A percentile compares a stretch with the other conserved stretches of the same genome.
Evolutionary conservation across 2,113 vertebrate species (phyloP).

Genomic region (Tragelaphus strepsiceros): DNA sequence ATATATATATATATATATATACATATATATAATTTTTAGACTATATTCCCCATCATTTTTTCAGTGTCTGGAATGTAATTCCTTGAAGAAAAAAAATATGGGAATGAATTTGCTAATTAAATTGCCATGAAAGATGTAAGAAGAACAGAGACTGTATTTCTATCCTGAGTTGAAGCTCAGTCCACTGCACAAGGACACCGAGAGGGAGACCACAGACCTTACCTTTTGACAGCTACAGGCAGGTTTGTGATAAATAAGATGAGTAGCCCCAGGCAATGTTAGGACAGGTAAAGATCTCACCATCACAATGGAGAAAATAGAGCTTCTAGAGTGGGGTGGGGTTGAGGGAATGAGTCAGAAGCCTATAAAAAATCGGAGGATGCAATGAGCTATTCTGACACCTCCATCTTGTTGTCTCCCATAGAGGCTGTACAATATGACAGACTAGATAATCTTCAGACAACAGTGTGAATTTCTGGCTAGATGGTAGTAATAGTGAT

Average conservation of each 20-base stretch:
- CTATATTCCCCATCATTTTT: background rate
- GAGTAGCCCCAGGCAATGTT: background rate
- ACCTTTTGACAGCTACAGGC: background rate
- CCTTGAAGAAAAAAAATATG: background rate
- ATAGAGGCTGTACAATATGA: background rate
- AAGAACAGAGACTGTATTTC: background rate
- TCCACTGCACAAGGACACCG: rapidly evolving
- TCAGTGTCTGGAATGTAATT: background rate
- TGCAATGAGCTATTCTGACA: background rate
- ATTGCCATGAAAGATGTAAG: background rate
- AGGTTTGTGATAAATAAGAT: background rate
- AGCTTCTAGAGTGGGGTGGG: background rate
- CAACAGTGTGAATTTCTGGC: background rate
- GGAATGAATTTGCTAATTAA: background rate
- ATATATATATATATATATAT: background rate
- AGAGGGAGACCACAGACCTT: background rate
- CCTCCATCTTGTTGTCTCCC: background rate
- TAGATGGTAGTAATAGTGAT: background rate
- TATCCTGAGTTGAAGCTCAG: background rate
- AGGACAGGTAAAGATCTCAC: background rate
- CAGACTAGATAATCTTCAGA: background rate
- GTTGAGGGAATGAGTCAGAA: background rate
- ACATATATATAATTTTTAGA: too few relatives aligned
- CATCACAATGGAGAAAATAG: background rate
- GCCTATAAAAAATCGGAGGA: background rate